A percentile compares a stretch with the other conserved stretches of the same genome.
Evolutionary conservation across 2,113 vertebrate genomes (phyloP).

Genomic region (Hypanus sabinus): DNA sequence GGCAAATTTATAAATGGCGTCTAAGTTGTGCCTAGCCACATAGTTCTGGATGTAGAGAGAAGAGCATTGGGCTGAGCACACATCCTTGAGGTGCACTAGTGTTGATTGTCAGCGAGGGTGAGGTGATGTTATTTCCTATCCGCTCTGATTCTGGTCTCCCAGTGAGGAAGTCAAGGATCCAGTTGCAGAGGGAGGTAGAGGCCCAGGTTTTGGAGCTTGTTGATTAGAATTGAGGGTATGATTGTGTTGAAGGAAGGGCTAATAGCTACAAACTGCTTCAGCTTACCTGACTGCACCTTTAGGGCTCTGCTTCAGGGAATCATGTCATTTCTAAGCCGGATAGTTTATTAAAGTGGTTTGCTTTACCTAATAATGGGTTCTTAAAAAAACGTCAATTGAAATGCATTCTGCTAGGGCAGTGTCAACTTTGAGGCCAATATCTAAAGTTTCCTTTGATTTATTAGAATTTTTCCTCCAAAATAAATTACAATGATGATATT

Average conservation of each 20-base stretch:
- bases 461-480: not conserved
- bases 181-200: no score
- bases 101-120: no score
- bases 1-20: no score
- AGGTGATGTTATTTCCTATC: no score
- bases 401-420: not conserved
- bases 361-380: not conserved
- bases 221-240: no score
- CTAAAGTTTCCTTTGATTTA: not conserved
- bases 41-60: no score
- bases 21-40: no score
- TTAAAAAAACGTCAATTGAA: not conserved
- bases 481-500: not conserved
- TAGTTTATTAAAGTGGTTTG: not conserved
- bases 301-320: not conserved
- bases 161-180: no score
- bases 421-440: not conserved
- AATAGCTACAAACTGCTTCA: not conserved
- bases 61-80: no score
- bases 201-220: no score
- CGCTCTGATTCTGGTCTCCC: no score
- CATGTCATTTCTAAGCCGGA: not conserved
- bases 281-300: not conserved
- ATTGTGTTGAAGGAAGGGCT: not conserved
- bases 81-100: no score